Conservation (phyloP, 1,140 invertebrate genomes). For the Galleria mellonella region DNA sequence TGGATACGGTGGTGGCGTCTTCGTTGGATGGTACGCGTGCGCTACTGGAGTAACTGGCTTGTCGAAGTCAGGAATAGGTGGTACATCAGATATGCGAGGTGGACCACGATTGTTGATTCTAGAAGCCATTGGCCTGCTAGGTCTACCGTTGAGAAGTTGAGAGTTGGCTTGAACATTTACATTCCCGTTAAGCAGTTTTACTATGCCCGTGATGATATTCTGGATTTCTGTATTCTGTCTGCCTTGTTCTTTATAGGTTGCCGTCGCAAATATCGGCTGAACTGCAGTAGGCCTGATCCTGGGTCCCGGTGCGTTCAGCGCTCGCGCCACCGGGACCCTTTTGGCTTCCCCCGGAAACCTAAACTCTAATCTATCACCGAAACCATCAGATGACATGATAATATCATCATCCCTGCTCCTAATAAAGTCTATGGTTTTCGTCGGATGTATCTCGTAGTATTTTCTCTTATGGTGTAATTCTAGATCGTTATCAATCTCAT, state of each 20-base stretch:
- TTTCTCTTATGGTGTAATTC: conserved; percentile 63
- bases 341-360: conserved; percentile 81
- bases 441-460: conserved; percentile 67
- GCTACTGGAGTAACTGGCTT: conserved; percentile 59
- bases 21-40: conserved; percentile 54
- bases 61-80: conserved; percentile 82
- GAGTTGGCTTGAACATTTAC: conserved; percentile 86
- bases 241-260: conserved; percentile 52
- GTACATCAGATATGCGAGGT: conserved; percentile 85
- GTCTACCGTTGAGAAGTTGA: conserved; percentile 69
- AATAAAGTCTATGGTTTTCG: conserved; percentile 50
- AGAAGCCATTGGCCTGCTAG: conserved; percentile 75
- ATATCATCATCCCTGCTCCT: conserved; percentile 41
- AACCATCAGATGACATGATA: conserved; percentile 46
- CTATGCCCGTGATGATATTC: conserved; percentile 92
- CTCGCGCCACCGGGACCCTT: conserved; percentile 80
- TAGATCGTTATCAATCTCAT: conserved; percentile 64
- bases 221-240: conserved; percentile 87
- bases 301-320: conserved; percentile 79
- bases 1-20: conserved; percentile 79
- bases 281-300: conserved; percentile 71
- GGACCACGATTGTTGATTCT: conserved; percentile 93
- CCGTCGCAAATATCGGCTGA: conserved; percentile 66
- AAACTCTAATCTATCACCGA: conserved; percentile 55
- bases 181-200: conserved; percentile 91